A percentile compares a stretch with the other conserved stretches of the same genome.
These are phyloP conservation scores for Mimachlamys varia DNA, from an alignment of 2,888 invertebrate species.

Conservation along the genomic window DNA sequence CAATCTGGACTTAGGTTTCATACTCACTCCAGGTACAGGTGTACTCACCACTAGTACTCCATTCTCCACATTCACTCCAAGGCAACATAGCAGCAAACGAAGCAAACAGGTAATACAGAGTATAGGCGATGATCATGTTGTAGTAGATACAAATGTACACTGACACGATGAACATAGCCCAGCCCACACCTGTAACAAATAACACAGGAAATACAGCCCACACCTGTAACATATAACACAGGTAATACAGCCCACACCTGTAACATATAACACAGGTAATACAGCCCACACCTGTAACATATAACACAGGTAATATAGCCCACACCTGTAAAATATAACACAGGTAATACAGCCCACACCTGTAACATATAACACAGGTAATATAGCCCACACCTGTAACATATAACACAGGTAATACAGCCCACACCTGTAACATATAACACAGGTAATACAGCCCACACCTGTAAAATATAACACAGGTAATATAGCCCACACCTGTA, in stretches of 20 bases:
- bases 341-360: no score
- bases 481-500: no score
- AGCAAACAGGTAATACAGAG: conserved; percentile 83
- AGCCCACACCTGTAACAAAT: conserved; percentile 82
- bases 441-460: no score
- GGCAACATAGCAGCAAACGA: conserved; percentile 81
- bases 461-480: no score
- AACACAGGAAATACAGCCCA: conserved; percentile 81
- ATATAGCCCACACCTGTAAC: no score
- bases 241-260: conserved; percentile 80
- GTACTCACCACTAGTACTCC: conserved; percentile 80
- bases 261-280: conserved; percentile 74
- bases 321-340: no score
- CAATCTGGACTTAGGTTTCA: no score
- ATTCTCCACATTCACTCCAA: conserved; percentile 82
- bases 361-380: no score
- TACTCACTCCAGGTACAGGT: background rate
- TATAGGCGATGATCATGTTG: conserved; percentile 84
- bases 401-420: no score
- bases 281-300: conserved; percentile 71
- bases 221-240: background rate
- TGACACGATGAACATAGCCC: conserved; percentile 84
- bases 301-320: background rate
- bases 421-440: no score
- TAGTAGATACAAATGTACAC: conserved; percentile 83